Base-by-base conservation (phyloP, 92 coral and sea anemone species). In the Muricea muricata region DNA sequence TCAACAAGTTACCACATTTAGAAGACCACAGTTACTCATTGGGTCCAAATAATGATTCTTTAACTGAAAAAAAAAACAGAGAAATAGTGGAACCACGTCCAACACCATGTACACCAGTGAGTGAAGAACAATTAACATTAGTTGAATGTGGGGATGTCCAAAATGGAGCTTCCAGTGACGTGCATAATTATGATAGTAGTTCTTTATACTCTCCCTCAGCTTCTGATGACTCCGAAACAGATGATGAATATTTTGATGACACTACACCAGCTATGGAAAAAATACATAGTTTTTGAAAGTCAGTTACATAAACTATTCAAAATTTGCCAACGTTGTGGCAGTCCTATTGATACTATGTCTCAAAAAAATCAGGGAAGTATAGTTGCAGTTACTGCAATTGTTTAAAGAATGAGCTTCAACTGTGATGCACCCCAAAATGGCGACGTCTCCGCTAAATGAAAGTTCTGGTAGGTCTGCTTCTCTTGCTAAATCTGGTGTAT, bases 21-120 rank as follows among this genome's bases (percentile, higher is more conserved):
- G 75, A 69, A 69, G 75, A 69, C 35, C 75, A 69, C 52, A 31
- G 52, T n/a, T 69, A 65, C 41, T 65, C 35, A 9, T 65, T 65
- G 15, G 0, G 21, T 1, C 52, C 21, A 69, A 15, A 20, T 11
- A 26, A 31, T n/a, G 3, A 69, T 30, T 69, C 47, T 35, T 69
- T n/a, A 65, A 15, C 41, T 0, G 72, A 28, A 1, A n/a, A n/a
- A n/a, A 21, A 23, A 4, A 6, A 9, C 8, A 21, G 7, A 33
- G 72, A 21, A 6, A 65, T 21, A 1, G 72, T 65, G 72, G 33
- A 65, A 65, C 41, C 72, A 25, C 25, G 71, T 63, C 4, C 42
- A 37, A 37, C 42, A 37, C 42, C 42, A 37, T 37, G 42, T 9
- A 37, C 42, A 37, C 42, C 42, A 37, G 42, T 37, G 42, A 37